Base-by-base conservation (phyloP, 2,888 invertebrate genomes). In the Thera britannica region DNA sequence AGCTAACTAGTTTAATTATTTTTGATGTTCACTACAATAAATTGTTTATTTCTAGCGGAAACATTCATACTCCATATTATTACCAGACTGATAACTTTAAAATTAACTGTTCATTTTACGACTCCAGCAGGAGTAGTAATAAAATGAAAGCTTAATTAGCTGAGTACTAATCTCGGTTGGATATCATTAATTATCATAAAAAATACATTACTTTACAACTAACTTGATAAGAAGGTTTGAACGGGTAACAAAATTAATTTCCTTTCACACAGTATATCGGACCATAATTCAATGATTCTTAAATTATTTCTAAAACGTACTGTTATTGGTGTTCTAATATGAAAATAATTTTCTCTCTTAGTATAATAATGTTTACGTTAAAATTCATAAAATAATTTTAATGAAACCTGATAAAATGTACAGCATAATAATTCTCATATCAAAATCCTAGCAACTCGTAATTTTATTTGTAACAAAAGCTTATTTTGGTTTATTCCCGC, bases 141-240 rank as follows among this genome's bases (percentile, higher is more conserved):
- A 73, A 70, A 79, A 78, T 76, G 75, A 73, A 73, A 72, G 75
- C 68, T 75, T 75, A 77, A 78, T 82, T 79, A 82, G 78, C 69
- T 74, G 73, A 56, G 68, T 71, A 73, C 74, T 80, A 79, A 81
- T 79, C 79, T 75, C 70, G 67, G 69, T 76, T 78, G 75, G 76
- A 78, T 78, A 83, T 83, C 80, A 72, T 67, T 74, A 73, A 58
- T 84, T 86, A 83, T 76, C 83, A 86, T 86, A 86, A 83, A 86
- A 83, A 79, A 70, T 70, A 80, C 83, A 83, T 86, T 82, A 57
- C 36, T 11, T 49, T 36, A 82, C 72, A 70, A 76, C 72, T 82
- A 83, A 86, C 83, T 83, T 80, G 82, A 83, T 80, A 80, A 74
- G 76, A 75, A 75, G 51, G 51, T 82, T 82, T 72, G 65, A 57